Conservation (phyloP, 1,140 invertebrate species). For the Andricus grossulariae region DNA sequence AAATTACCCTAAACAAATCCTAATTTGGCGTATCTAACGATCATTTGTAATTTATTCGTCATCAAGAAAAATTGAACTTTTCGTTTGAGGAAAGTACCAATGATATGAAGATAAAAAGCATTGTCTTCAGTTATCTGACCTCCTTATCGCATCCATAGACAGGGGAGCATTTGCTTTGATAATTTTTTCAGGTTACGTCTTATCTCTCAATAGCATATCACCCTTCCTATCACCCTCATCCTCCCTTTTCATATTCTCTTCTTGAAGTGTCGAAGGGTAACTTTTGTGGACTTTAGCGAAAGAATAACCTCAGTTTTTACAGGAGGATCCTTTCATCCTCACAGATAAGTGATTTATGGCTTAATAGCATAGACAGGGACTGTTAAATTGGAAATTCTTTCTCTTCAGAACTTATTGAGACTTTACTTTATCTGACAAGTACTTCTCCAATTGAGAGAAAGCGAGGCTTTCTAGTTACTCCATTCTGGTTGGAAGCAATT, state of each 20-base stretch:
- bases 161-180: background rate
- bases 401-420: slow-evolving; percentile 8
- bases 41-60: background rate
- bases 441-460: background rate
- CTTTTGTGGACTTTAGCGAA: slow-evolving; percentile 4
- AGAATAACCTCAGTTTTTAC: slow-evolving; percentile 16
- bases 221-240: background rate
- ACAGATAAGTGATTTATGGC: slow-evolving; percentile 23
- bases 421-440: background rate
- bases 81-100: background rate
- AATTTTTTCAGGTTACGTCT: slow-evolving; percentile 17
- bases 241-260: slow-evolving; percentile 1
- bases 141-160: background rate
- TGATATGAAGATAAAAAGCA: background rate
- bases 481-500: background rate
- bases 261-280: slow-evolving; percentile 15
- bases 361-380: background rate
- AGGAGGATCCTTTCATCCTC: slow-evolving; percentile 13
- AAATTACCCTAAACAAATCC: too few species aligned
- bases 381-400: slow-evolving; percentile 1
- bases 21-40: too few species aligned
- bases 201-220: slow-evolving; percentile 23
- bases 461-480: background rate
- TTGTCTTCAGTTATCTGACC: slow-evolving; percentile 7
- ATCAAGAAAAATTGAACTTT: background rate